Evolutionary conservation across 2,797 vertebrate genomes (phyloP).

Genomic region (Lacerta viridis): DNA sequence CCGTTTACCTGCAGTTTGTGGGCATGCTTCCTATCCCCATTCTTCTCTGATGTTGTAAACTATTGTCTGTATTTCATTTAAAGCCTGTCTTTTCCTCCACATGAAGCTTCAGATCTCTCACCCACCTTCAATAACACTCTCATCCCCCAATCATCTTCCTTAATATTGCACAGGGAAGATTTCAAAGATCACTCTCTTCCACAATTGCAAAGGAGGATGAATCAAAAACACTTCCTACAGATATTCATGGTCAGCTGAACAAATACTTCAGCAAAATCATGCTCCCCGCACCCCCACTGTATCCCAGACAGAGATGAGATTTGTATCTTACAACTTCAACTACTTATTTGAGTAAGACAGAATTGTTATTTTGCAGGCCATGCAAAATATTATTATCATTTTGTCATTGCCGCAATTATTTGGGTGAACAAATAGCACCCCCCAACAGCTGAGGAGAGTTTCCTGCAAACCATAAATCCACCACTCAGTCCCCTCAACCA

Average conservation of each 20-base stretch:
- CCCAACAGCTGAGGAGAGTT: too few relatives aligned
- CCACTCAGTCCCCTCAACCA: too few relatives aligned
- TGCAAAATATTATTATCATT: too few relatives aligned
- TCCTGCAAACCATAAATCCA: too few relatives aligned
- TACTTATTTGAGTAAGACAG: background rate
- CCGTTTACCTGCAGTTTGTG: background rate
- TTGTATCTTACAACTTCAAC: background rate
- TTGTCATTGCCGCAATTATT: too few relatives aligned
- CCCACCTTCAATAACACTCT: background rate
- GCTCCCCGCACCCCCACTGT: background rate
- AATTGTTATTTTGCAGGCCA: background rate
- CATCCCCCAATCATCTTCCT: background rate
- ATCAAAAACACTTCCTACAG: slow-evolving; percentile 9
- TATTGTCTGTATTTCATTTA: background rate
- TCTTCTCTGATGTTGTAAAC: background rate
- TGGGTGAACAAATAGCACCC: too few relatives aligned
- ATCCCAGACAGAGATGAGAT: too few relatives aligned
- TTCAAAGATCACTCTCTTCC: background rate
- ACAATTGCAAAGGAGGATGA: background rate
- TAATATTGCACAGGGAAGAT: background rate
- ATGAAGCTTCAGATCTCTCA: background rate
- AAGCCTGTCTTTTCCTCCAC: background rate
- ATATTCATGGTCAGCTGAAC: slow-evolving; percentile 12
- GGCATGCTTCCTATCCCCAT: background rate
- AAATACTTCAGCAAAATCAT: background rate